phyloP scores from a whole-genome alignment of 2,797 vertebrate species.

The Chelonia mydas region DNA sequence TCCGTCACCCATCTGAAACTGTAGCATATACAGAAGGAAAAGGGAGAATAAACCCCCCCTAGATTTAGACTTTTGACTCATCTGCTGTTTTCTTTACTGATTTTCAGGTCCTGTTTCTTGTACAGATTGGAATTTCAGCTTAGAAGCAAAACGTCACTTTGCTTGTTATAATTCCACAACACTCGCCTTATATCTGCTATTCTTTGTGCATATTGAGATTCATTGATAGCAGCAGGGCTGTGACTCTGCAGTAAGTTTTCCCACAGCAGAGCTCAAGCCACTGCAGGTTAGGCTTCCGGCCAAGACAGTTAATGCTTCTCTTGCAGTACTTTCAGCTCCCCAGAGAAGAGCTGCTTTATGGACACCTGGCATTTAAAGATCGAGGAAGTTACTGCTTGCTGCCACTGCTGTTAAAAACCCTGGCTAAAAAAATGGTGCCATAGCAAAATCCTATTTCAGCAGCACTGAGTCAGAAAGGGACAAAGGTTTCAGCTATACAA shows the following conservation, averaged over 20 bases:
- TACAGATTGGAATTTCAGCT: constrained; percentile 50
- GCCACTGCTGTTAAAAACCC: constrained; percentile 39
- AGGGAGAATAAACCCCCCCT: background rate
- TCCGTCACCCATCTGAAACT: constrained; percentile 69
- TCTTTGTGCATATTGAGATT: constrained; percentile 72
- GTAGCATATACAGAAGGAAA: constrained; percentile 37
- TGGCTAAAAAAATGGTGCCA: constrained; percentile 12
- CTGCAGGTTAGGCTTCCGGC: constrained; percentile 72
- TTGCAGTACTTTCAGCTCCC: constrained; percentile 72
- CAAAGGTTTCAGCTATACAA: background rate
- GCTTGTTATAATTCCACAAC: constrained; percentile 55
- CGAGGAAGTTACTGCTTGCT: constrained; percentile 31
- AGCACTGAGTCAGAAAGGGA: background rate
- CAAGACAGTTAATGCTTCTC: constrained; percentile 67
- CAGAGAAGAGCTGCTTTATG: constrained; percentile 57
- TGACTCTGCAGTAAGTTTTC: constrained; percentile 75
- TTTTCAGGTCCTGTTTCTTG: constrained; percentile 48
- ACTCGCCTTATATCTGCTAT: constrained; percentile 39
- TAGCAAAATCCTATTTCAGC: constrained; percentile 24
- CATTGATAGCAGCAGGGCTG: constrained; percentile 74
- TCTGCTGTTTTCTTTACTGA: constrained; percentile 55
- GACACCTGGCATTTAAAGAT: constrained; percentile 72
- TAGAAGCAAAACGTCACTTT: constrained; percentile 43
- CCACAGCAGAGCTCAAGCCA: constrained; percentile 67
- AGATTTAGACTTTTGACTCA: constrained; percentile 53